Percentiles rank a stretch among this genome's conserved stretches.
These are phyloP conservation scores for Entomyzon cyanotis DNA, from an alignment of 2,113 vertebrate genomes.

Conservation along the genomic window DNA sequence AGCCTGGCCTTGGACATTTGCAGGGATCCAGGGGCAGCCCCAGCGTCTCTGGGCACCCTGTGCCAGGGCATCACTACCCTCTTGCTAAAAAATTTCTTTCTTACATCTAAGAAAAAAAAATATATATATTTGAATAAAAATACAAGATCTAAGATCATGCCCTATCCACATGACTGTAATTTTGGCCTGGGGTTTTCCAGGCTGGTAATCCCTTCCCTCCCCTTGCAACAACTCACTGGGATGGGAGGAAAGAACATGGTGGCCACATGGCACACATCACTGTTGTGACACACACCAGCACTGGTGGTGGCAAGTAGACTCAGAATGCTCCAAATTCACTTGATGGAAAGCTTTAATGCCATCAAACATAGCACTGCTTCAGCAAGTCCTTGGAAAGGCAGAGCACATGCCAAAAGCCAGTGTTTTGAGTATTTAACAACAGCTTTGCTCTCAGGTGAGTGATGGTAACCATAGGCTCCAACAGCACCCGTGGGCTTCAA, in stretches of 20 bases:
- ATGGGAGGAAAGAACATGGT: background rate
- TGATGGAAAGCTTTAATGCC: background rate
- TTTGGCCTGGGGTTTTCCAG: background rate
- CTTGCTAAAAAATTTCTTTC: background rate
- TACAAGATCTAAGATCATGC: background rate
- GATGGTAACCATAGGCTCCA: background rate
- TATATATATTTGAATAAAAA: background rate
- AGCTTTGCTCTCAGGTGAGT: background rate
- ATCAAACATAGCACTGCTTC: rapidly evolving
- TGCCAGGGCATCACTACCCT: background rate
- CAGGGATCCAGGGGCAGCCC: background rate
- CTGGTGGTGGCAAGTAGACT: background rate
- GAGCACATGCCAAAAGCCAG: background rate
- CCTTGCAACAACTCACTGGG: background rate
- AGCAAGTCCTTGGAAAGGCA: background rate
- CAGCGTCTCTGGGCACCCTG: background rate
- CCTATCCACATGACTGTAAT: background rate
- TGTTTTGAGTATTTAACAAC: background rate
- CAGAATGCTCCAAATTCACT: background rate
- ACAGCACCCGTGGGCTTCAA: background rate
- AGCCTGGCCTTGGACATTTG: background rate
- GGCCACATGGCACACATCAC: background rate
- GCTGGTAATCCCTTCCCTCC: background rate
- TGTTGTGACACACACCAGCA: rapidly evolving
- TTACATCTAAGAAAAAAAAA: background rate